Percentiles rank a stretch among this genome's conserved stretches.
Conservation (phyloP, 2,888 invertebrate genomes). For the Epistrophe eligans region DNA sequence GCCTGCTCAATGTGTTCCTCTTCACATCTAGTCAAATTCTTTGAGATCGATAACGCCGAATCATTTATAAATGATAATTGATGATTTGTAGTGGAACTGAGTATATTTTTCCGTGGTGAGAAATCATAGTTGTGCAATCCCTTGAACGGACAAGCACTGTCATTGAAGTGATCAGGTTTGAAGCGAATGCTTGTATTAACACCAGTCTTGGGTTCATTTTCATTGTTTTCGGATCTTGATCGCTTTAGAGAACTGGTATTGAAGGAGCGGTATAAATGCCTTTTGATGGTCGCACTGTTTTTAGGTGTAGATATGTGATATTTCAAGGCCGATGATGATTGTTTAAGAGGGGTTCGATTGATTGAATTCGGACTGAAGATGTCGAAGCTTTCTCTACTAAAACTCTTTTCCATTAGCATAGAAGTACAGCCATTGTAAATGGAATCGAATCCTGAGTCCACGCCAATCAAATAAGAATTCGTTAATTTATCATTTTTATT, state of each 20-base stretch:
- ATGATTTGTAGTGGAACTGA: conserved; percentile 16
- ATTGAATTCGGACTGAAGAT: conserved; percentile 50
- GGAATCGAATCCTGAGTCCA: conserved; percentile 66
- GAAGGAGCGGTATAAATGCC: conserved; percentile 40
- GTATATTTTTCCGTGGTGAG: conserved; percentile 9
- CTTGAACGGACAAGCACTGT: conserved; percentile 24
- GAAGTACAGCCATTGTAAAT: conserved; percentile 56
- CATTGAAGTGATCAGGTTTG: conserved; percentile 4
- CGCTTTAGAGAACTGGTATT: conserved; percentile 40
- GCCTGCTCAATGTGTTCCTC: conserved; percentile 1
- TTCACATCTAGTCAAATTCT: conserved; percentile 20
- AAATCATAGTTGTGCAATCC: conserved; percentile 31
- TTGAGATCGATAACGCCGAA: conserved; percentile 4
- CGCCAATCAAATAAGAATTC: conserved; percentile 36
- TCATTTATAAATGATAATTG: conserved; percentile 18
- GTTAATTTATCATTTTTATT: conserved; percentile 44
- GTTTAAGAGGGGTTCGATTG: conserved; percentile 46
- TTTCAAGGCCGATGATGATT: conserved; percentile 13
- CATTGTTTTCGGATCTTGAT: conserved; percentile 54
- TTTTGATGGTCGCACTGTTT: conserved; percentile 44
- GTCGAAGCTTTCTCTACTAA: conserved; percentile 59
- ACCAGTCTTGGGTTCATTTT: conserved; percentile 54
- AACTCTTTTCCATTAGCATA: conserved; percentile 62
- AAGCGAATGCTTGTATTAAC: conserved; percentile 25
- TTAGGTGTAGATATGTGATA: conserved; percentile 67